These are phyloP conservation scores for Elephantulus edwardii DNA, from an alignment of 2,113 vertebrate genomes.

Conservation along the genomic window DNA sequence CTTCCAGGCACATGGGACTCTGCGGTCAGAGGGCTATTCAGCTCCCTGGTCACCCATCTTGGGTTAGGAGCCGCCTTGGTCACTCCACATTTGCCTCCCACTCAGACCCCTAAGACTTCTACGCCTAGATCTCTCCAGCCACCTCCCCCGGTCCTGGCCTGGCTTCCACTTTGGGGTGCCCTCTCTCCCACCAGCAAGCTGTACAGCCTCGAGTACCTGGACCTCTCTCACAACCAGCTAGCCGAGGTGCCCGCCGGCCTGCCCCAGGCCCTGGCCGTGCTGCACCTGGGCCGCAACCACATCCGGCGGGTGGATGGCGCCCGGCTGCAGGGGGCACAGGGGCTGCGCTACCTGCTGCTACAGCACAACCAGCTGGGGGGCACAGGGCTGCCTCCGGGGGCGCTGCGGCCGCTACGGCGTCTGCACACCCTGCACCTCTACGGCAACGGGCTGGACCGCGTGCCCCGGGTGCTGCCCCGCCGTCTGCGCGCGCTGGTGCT, in stretches of 20 bases:
- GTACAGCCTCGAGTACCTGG: slow-evolving; percentile 78
- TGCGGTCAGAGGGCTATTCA: not conserved
- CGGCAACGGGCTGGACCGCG: slow-evolving; percentile 63
- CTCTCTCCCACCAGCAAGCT: slow-evolving; percentile 71
- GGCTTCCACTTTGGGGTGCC: not conserved
- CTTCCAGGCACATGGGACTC: not conserved
- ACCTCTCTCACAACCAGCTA: slow-evolving; percentile 81
- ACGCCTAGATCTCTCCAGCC: not conserved
- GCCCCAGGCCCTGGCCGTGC: slow-evolving; percentile 65
- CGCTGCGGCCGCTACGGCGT: slow-evolving; percentile 65
- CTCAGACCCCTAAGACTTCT: not conserved
- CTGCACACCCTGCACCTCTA: slow-evolving; percentile 81
- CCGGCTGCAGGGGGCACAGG: slow-evolving; percentile 41
- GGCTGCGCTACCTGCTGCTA: slow-evolving; percentile 78
- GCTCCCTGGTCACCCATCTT: not conserved
- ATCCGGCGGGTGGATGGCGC: slow-evolving; percentile 58
- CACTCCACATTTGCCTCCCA: not conserved
- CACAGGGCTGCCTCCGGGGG: slow-evolving; percentile 18
- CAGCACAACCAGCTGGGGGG: slow-evolving; percentile 77
- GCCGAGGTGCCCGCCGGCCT: slow-evolving; percentile 66
- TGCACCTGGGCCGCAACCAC: slow-evolving; percentile 80
- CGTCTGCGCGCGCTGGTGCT: slow-evolving; percentile 76
- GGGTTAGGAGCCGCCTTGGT: not conserved
- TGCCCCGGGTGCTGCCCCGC: slow-evolving; percentile 75
- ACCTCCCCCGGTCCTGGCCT: not conserved